These are phyloP conservation scores for Anolis sagrei DNA, from an alignment of 2,113 vertebrate species.

Conservation along the genomic window DNA sequence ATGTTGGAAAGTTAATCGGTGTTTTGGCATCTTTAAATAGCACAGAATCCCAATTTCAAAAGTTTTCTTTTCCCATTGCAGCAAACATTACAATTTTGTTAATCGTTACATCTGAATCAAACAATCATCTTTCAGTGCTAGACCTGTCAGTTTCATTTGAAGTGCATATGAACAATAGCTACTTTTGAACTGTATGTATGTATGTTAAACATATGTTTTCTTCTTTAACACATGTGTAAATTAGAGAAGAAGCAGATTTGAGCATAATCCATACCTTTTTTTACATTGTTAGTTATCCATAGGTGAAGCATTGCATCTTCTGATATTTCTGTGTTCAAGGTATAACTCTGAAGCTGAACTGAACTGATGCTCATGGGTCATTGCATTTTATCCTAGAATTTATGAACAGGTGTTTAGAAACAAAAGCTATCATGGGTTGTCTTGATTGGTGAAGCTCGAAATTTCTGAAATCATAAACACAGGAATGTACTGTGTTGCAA, in stretches of 20 bases:
- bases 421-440: neutral
- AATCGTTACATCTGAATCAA: neutral
- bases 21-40: neutral
- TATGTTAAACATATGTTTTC: neutral
- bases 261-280: neutral
- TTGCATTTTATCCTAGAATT: neutral
- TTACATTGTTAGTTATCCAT: neutral
- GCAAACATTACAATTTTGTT: constrained; percentile 17
- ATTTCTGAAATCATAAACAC: neutral
- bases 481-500: neutral
- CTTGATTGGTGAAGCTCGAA: neutral
- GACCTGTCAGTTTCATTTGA: constrained; percentile 1
- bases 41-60: neutral
- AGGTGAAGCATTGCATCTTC: neutral
- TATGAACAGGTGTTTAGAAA: neutral
- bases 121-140: neutral
- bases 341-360: neutral
- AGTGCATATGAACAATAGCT: neutral
- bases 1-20: neutral
- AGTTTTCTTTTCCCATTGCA: neutral
- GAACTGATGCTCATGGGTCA: neutral
- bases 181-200: neutral
- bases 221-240: neutral
- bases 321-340: neutral
- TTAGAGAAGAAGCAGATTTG: neutral